Conservation (phyloP, 2,797 vertebrate species). For the Poeciliopsis presidionis region DNA sequence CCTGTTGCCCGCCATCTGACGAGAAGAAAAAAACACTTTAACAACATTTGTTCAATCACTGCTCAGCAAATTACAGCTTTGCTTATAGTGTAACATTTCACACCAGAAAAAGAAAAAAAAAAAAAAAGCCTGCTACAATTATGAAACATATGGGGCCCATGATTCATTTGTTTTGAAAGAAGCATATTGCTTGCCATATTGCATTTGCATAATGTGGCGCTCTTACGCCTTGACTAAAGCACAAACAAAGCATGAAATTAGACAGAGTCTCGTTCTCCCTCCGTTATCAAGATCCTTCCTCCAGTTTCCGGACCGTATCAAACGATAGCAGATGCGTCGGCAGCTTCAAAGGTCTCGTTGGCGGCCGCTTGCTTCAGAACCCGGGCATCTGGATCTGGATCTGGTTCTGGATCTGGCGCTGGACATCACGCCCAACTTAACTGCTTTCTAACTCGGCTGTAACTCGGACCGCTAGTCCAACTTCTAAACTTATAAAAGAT, state of each 20-base stretch:
- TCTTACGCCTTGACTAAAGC: constrained; percentile 57
- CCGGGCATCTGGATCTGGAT: background rate
- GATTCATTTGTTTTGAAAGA: constrained; percentile 58
- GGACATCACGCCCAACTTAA: background rate
- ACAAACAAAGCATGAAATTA: constrained; percentile 73
- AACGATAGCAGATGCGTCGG: background rate
- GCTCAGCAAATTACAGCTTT: constrained; percentile 43
- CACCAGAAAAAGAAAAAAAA: constrained; percentile 32
- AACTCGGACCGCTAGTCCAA: background rate
- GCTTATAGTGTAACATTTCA: constrained; percentile 60
- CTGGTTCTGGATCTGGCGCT: background rate
- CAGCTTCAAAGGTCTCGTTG: background rate
- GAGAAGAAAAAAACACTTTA: constrained; percentile 4
- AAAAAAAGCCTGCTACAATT: constrained; percentile 34
- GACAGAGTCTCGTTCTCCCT: constrained; percentile 28
- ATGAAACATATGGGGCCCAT: constrained; percentile 63
- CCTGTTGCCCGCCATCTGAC: constrained; percentile 31
- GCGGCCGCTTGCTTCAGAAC: background rate
- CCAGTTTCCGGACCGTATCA: constrained; percentile 16
- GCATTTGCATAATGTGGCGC: constrained; percentile 66
- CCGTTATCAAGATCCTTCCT: constrained; percentile 45
- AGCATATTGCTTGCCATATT: constrained; percentile 71
- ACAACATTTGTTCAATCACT: constrained; percentile 45
- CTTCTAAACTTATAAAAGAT: background rate
- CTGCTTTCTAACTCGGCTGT: background rate